A percentile compares a stretch with the other conserved stretches of the same genome.
These are phyloP conservation scores for Stigmatopora argus DNA, from an alignment of 2,113 vertebrate genomes.

Conservation along the genomic window DNA sequence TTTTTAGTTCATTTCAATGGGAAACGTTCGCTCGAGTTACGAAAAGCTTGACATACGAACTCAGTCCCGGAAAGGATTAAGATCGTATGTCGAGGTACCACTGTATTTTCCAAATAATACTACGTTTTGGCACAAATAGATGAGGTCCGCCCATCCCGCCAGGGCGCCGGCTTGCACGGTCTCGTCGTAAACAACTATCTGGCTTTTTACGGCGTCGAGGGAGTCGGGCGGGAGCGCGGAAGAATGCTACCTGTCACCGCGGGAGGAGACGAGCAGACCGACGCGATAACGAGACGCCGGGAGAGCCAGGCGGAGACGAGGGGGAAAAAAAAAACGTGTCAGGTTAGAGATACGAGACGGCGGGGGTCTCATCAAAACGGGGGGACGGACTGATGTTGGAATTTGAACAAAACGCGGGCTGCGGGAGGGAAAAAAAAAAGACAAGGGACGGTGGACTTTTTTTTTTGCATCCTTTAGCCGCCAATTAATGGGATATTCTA, in stretches of 20 bases:
- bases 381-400: slow-evolving; percentile 17
- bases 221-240: slow-evolving; percentile 40
- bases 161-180: too few species aligned
- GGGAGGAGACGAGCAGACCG: slow-evolving; percentile 40
- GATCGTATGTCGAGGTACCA: too few species aligned
- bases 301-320: slow-evolving; percentile 20
- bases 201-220: slow-evolving; percentile 2
- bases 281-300: slow-evolving; percentile 41
- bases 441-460: background rate
- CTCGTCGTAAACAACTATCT: slow-evolving; percentile 6
- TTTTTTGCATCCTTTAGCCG: too few species aligned
- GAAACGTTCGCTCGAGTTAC: too few species aligned
- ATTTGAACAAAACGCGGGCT: slow-evolving; percentile 20
- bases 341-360: slow-evolving; percentile 51
- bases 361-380: slow-evolving; percentile 44
- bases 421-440: slow-evolving; percentile 28
- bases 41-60: too few species aligned
- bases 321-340: slow-evolving; percentile 13
- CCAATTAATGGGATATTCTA: too few species aligned
- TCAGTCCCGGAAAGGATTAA: too few species aligned
- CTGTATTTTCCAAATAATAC: too few species aligned
- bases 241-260: slow-evolving; percentile 59
- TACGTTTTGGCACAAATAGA: too few species aligned
- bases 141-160: too few species aligned
- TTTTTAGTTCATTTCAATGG: too few species aligned